Percentiles rank a stretch among this genome's conserved stretches.
These are phyloP conservation scores for Brachystomella parvula DNA, from an alignment of 1,140 invertebrate species.

Conservation along the genomic window DNA sequence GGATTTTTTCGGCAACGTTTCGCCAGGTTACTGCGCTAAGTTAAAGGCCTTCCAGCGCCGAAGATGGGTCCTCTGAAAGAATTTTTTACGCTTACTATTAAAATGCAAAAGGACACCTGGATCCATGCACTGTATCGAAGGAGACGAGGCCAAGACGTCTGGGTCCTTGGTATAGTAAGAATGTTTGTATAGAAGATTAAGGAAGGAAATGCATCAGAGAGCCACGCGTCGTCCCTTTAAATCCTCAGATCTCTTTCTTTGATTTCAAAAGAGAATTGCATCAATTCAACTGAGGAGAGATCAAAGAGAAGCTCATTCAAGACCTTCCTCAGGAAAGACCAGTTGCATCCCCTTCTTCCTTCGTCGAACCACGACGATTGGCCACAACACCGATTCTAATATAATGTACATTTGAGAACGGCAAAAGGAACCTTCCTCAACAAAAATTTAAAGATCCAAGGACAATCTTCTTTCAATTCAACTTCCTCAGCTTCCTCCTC, in stretches of 20 bases:
- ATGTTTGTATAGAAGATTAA: slow-evolving; percentile 7
- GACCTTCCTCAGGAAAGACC: background rate
- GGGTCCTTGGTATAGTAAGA: slow-evolving; percentile 14
- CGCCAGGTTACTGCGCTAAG: background rate
- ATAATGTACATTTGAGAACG: background rate
- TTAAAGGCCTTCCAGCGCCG: background rate
- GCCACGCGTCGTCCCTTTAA: slow-evolving; percentile 7
- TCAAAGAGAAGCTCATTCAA: background rate
- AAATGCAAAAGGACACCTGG: too few relatives aligned
- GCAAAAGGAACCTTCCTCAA: background rate
- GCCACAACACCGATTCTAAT: background rate
- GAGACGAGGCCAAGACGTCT: too few relatives aligned
- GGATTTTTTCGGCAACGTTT: too few relatives aligned
- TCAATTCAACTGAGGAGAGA: background rate
- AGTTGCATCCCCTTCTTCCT: background rate
- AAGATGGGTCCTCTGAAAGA: too few relatives aligned
- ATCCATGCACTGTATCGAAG: too few relatives aligned
- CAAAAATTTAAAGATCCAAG: background rate
- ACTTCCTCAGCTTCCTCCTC: background rate
- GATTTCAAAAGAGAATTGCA: slow-evolving; percentile 13
- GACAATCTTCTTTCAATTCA: background rate
- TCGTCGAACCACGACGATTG: background rate
- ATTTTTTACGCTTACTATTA: too few relatives aligned
- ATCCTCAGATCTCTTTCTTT: background rate
- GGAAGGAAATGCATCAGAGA: background rate